These are phyloP conservation scores for Leistus spinibarbis DNA, from an alignment of 2,888 invertebrate genomes.

Conservation along the genomic window DNA sequence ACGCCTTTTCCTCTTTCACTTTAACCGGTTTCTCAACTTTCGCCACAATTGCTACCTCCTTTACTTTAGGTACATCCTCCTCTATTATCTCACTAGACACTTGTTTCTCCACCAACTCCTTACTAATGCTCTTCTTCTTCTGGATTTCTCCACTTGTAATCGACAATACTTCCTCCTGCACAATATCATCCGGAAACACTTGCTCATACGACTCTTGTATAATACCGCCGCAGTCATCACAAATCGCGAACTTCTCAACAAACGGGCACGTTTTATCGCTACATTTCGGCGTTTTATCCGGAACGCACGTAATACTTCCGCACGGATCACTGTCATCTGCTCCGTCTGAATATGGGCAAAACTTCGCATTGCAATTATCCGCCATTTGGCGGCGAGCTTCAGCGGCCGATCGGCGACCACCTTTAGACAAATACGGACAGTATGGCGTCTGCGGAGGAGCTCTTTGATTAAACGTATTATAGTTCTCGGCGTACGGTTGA, in stretches of 20 bases:
- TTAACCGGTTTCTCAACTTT: neutral
- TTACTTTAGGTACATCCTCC: neutral
- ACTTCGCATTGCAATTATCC: neutral
- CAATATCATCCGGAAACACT: neutral
- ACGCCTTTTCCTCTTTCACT: neutral
- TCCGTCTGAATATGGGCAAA: neutral
- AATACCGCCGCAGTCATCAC: constrained; percentile 33
- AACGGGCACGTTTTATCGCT: constrained; percentile 17
- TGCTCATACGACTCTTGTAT: neutral
- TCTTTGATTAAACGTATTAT: constrained; percentile 13
- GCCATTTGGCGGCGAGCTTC: neutral
- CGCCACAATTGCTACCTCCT: neutral
- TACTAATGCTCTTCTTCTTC: too few species aligned
- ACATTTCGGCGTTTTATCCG: neutral
- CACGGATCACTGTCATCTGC: constrained; percentile 4
- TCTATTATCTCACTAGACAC: neutral
- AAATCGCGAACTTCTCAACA: constrained; percentile 14
- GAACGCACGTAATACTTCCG: neutral
- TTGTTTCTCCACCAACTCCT: neutral
- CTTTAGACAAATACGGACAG: constrained; percentile 17
- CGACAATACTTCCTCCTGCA: neutral
- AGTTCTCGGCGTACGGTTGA: constrained; percentile 5
- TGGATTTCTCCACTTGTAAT: neutral
- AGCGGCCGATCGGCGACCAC: neutral
- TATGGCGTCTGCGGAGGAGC: neutral